phyloP scores from a whole-genome alignment of 2,888 invertebrate genomes.

The Drosophila niveifrons region DNA sequence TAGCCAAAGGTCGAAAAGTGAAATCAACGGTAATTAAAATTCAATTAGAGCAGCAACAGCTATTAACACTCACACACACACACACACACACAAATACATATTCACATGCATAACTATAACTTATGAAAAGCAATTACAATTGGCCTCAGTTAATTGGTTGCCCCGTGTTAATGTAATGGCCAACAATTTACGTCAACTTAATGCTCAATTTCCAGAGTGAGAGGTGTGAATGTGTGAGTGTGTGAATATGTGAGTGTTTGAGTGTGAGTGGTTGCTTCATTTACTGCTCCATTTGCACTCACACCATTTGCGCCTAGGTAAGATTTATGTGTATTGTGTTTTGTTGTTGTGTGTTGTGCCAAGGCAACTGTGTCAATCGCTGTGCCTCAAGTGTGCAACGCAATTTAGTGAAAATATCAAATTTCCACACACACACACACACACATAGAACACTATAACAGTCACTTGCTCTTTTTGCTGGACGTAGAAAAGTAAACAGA shows the following conservation, averaged over 20 bases:
- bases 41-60: slow-evolving; percentile 58
- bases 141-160: slow-evolving; percentile 63
- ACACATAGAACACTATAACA: slow-evolving; percentile 25
- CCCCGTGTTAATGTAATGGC: slow-evolving; percentile 83
- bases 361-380: slow-evolving; percentile 50
- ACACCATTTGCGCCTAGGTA: slow-evolving; percentile 66
- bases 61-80: slow-evolving; percentile 16
- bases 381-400: slow-evolving; percentile 75
- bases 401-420: slow-evolving; percentile 82
- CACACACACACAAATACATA: not conserved
- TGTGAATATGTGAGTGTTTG: slow-evolving; percentile 15
- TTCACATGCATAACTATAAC: slow-evolving; percentile 21
- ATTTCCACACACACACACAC: slow-evolving; percentile 69
- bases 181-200: slow-evolving; percentile 84
- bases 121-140: slow-evolving; percentile 63
- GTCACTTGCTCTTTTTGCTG: slow-evolving; percentile 41
- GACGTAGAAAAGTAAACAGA: slow-evolving; percentile 84
- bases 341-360: slow-evolving; percentile 12
- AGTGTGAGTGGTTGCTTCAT: slow-evolving; percentile 52
- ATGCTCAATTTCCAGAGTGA: slow-evolving; percentile 65
- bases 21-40: slow-evolving; percentile 65
- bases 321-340: slow-evolving; percentile 66
- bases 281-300: slow-evolving; percentile 68
- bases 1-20: slow-evolving; percentile 54
- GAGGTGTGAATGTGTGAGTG: slow-evolving; percentile 9